phyloP scores from a whole-genome alignment of 2,797 vertebrate genomes.

The Ciconia nigra region DNA sequence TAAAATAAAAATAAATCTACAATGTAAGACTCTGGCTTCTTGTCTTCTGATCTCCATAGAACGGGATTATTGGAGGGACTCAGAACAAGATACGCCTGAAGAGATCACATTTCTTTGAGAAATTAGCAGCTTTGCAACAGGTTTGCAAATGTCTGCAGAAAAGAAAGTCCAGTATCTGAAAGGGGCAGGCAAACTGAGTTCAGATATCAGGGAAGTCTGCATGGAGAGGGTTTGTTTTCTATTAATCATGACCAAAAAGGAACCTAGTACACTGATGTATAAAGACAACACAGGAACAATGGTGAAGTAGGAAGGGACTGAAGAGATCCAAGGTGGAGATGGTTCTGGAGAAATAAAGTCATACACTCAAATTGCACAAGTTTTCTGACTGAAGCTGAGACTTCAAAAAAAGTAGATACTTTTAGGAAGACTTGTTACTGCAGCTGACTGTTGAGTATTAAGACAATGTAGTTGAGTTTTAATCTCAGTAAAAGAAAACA shows the following conservation, averaged over 20 bases:
- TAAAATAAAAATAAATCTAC: not conserved
- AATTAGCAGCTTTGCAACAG: not conserved
- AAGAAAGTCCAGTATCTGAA: not conserved
- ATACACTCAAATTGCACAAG: not conserved
- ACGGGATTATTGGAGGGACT: not conserved
- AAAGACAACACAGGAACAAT: not conserved
- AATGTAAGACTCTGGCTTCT: not conserved
- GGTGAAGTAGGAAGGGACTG: not conserved
- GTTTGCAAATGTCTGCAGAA: not conserved
- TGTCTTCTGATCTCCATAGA: not conserved
- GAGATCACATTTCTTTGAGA: not conserved
- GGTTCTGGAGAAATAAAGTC: not conserved
- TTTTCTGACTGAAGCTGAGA: not conserved
- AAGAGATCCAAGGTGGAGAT: not conserved
- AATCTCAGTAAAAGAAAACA: not conserved
- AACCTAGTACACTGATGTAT: not conserved
- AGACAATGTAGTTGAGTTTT: not conserved
- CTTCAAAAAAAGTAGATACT: not conserved
- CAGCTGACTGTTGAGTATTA: not conserved
- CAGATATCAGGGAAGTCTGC: not conserved
- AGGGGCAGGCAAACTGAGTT: not conserved
- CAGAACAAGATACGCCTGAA: not conserved
- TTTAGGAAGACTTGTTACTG: not conserved
- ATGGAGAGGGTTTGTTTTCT: not conserved
- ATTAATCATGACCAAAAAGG: not conserved